These are phyloP conservation scores for Eptatretus burgeri DNA, from an alignment of 2,113 vertebrate genomes.

Conservation along the genomic window DNA sequence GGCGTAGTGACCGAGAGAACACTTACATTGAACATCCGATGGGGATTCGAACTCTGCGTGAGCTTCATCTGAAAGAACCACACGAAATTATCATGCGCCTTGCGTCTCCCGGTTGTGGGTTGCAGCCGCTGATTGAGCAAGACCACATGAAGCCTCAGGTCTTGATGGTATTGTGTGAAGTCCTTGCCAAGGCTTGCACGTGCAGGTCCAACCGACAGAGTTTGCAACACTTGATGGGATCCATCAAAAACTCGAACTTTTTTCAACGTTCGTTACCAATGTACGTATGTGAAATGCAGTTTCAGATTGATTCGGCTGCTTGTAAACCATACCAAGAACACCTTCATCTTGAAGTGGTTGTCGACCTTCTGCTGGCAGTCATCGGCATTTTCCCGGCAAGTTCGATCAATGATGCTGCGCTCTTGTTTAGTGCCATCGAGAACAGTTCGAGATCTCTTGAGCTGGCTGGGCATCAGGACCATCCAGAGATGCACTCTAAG, in stretches of 20 bases:
- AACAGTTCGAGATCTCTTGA: slow-evolving; percentile 27
- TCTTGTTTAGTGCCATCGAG: slow-evolving; percentile 31
- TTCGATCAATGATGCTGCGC: slow-evolving; percentile 25
- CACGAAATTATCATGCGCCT: slow-evolving; percentile 41
- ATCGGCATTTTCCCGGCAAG: slow-evolving; percentile 42
- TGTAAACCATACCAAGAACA: slow-evolving; percentile 25
- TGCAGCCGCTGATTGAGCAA: slow-evolving; percentile 23
- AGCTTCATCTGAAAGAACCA: slow-evolving; percentile 30
- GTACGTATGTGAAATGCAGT: slow-evolving; percentile 23
- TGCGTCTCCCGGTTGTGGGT: slow-evolving; percentile 19
- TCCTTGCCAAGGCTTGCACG: slow-evolving; percentile 35
- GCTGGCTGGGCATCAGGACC: slow-evolving; percentile 26
- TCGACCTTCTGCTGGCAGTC: slow-evolving; percentile 33
- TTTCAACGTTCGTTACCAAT: slow-evolving; percentile 27
- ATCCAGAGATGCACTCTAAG: slow-evolving; percentile 17
- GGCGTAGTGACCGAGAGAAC: slow-evolving; percentile 3
- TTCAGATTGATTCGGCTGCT: slow-evolving; percentile 22
- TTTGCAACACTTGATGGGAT: slow-evolving; percentile 27
- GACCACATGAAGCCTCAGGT: slow-evolving; percentile 23
- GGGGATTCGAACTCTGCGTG: slow-evolving; percentile 29
- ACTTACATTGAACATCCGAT: slow-evolving; percentile 14
- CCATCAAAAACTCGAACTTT: slow-evolving; percentile 44
- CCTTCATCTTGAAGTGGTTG: slow-evolving; percentile 31
- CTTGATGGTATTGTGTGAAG: slow-evolving; percentile 34
- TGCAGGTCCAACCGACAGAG: slow-evolving; percentile 26